Percentiles rank a stretch among this genome's conserved stretches.
These are phyloP conservation scores for Rhabdomys dilectus DNA, from an alignment of 2,113 vertebrate genomes.

Conservation along the genomic window DNA sequence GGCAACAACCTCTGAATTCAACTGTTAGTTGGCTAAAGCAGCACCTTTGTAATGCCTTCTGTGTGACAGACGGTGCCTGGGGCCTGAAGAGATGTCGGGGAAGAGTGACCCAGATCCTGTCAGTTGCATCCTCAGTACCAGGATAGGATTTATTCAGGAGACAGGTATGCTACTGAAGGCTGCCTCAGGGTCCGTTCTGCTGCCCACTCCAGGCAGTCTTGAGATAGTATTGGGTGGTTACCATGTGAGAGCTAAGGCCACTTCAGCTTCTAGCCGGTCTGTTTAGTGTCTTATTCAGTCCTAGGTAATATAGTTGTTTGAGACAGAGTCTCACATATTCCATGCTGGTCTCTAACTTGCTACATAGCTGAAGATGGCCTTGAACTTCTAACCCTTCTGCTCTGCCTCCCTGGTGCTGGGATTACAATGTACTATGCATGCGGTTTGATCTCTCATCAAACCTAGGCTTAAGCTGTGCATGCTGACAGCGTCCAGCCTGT, in stretches of 20 bases:
- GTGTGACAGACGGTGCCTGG: not conserved
- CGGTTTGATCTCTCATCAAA: not conserved
- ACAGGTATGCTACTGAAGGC: fast-evolving
- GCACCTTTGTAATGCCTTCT: not conserved
- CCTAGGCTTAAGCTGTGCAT: not conserved
- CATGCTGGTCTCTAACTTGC: not conserved
- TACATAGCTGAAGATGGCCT: not conserved
- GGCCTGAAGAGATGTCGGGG: not conserved
- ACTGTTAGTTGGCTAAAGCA: not conserved
- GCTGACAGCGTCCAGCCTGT: not conserved
- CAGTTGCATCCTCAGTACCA: not conserved
- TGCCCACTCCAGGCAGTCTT: not conserved
- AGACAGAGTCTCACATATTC: not conserved
- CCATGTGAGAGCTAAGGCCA: not conserved
- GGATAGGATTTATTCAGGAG: not conserved
- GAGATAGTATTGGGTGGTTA: not conserved
- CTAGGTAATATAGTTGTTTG: not conserved
- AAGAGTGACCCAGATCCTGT: not conserved
- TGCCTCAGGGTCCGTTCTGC: not conserved
- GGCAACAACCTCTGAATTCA: not conserved
- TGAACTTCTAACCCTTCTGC: not conserved
- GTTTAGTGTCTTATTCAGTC: not conserved
- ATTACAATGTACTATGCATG: not conserved
- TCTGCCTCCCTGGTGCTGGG: not conserved
- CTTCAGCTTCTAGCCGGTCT: not conserved